Base-by-base conservation (phyloP, 2,113 vertebrate species). In the Motacilla alba region DNA sequence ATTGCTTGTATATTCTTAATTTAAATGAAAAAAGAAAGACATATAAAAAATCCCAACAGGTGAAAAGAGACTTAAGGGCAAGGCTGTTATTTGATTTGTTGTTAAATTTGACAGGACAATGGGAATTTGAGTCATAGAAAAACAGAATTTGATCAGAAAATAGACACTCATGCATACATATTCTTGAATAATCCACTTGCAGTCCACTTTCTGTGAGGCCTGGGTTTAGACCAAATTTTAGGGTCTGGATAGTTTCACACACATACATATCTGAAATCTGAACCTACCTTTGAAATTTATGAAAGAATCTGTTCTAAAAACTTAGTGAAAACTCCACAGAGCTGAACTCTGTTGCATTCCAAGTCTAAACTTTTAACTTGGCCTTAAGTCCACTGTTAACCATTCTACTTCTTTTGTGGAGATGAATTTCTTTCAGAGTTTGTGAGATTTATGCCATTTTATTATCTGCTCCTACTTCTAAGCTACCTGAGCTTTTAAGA, bases 111-210 rank as follows among this genome's bases (percentile, higher is more conserved):
- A 68, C 58, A 92, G n/a, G 72, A 47, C 16, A 77, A 50, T 30
- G 22, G 31, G 20, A 55, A 84, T 49, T 84, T 43, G 50, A 85
- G 70, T 91, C 37, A 78, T 85, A 80, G 50, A 21, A 84, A 78
- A 93, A 5, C 27, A 73, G 27, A 89, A 81, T 87, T 58, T 93
- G 11, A n/a, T 31, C 77, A 75, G 84, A 82, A 94, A 95, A 93
- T 83, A 93, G 59, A 14, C 35, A 79, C 83, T 83, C 39, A 50
- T 50, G 50, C 33, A 70, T 64, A 85, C 6, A 4, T n/a, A 27
- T 85, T 91, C 64, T 74, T 89, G 39, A 83, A n/a, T 75, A 69
- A 53, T 96, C 30, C 14, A 30, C 26, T 83, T 88, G 74, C 23
- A 49, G 16, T 55, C 50, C 33, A 52, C 26, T 43, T 59, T 75